These are phyloP conservation scores for Cherax quadricarinatus DNA, from an alignment of 1,140 invertebrate genomes.

Conservation along the genomic window DNA sequence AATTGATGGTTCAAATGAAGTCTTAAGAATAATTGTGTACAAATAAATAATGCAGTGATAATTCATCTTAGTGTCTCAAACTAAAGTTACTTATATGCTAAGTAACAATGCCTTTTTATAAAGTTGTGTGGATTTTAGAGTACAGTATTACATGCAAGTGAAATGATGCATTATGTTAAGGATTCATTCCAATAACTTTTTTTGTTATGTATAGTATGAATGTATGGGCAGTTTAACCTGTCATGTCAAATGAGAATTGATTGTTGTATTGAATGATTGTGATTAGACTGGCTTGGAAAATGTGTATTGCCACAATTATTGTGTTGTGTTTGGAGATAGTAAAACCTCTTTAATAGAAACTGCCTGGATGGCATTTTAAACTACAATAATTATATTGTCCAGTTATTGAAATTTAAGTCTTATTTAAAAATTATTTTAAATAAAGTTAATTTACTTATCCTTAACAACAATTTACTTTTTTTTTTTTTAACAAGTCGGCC, in stretches of 20 bases:
- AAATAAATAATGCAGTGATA: neutral
- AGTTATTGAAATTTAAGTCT: too few relatives aligned
- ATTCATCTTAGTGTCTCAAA: neutral
- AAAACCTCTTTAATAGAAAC: neutral
- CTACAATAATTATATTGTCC: too few relatives aligned
- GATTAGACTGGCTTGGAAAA: neutral
- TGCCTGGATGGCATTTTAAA: too few relatives aligned
- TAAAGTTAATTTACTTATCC: too few relatives aligned
- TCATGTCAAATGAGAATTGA: neutral
- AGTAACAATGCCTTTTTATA: slow-evolving; percentile 6
- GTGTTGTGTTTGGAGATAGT: neutral
- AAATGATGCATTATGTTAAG: neutral
- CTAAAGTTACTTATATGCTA: neutral
- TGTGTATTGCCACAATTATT: neutral
- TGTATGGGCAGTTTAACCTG: neutral
- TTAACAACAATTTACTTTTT: too few relatives aligned
- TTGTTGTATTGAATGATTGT: slow-evolving; percentile 7
- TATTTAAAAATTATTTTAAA: too few relatives aligned
- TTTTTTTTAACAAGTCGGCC: too few relatives aligned
- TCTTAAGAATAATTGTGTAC: neutral
- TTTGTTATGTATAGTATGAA: neutral
- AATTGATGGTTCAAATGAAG: neutral
- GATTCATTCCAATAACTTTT: neutral
- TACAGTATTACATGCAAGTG: neutral
- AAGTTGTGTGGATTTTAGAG: neutral